A percentile compares a stretch with the other conserved stretches of the same genome.
These are phyloP conservation scores for Procambarus clarkii DNA, from an alignment of 1,140 invertebrate species.

Conservation along the genomic window DNA sequence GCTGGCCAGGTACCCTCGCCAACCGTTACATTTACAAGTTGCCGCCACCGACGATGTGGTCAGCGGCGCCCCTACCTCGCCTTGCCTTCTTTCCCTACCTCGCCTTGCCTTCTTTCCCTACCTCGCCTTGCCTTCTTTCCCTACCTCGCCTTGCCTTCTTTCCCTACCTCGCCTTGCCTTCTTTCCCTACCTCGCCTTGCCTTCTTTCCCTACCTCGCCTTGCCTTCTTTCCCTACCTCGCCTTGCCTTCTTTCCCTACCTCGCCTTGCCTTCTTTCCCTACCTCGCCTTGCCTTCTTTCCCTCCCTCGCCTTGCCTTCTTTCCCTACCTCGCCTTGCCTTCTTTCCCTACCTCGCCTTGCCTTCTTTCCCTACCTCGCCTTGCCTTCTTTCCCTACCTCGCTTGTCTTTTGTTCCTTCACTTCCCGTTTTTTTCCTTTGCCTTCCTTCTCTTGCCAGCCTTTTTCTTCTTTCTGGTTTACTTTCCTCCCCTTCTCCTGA, in stretches of 20 bases:
- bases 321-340: conserved; percentile 4
- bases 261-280: background rate
- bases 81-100: too few species aligned
- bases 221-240: background rate
- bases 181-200: background rate
- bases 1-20: background rate
- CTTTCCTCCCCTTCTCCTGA: background rate
- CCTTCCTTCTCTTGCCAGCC: too few species aligned
- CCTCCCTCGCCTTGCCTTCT: background rate
- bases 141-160: background rate
- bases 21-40: conserved; percentile 16
- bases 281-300: background rate
- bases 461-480: too few species aligned
- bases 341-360: background rate
- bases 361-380: background rate
- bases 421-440: too few species aligned
- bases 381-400: background rate
- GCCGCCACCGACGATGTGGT: background rate
- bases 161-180: background rate
- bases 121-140: conserved; percentile 1
- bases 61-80: background rate
- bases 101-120: background rate
- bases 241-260: background rate
- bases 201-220: too few species aligned
- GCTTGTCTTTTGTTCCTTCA: too few species aligned